Percentiles rank a stretch among this genome's conserved stretches.
Evolutionary conservation across 2,113 vertebrate species (phyloP).

Genomic region (Rattus norvegicus): GRCr8 NC_086024.1:112230501-112231000

Average conservation of each 20-base stretch:
- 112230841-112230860: conserved; percentile 47
- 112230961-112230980: accelerated
- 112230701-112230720: not conserved
- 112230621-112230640: not conserved
- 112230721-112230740: not conserved
- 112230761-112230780: conserved; percentile 46
- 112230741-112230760: conserved; percentile 19
- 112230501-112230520: too few species aligned
- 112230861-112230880: conserved; percentile 22
- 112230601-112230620: not conserved
- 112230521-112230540: too few species aligned
- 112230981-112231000: accelerated
- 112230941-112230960: not conserved
- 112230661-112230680: not conserved
- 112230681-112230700: not conserved
- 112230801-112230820: conserved; percentile 1
- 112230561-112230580: not conserved
- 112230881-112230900: accelerated
- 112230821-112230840: conserved; percentile 45
- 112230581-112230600: not conserved
- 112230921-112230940: not conserved
- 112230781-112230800: conserved; percentile 15
- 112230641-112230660: not conserved
- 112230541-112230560: not conserved
- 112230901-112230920: not conserved